These are phyloP conservation scores for Macrophya alboannulata DNA, from an alignment of 2,888 invertebrate species.

Conservation along the genomic window DNA sequence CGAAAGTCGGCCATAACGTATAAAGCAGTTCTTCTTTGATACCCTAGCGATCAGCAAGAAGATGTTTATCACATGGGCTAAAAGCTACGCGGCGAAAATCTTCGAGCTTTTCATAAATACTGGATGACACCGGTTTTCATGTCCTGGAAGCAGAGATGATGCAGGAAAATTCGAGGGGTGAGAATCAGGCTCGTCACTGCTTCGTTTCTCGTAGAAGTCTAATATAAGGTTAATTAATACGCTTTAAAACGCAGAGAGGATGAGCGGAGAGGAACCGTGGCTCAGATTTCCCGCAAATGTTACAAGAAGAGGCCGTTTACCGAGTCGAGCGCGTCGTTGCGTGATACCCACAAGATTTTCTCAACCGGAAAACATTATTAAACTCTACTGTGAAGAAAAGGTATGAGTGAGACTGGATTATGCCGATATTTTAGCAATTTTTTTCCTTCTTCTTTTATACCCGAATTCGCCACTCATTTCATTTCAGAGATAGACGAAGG, in stretches of 20 bases:
- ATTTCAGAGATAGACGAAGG: not conserved
- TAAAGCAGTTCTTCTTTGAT: slow-evolving; percentile 46
- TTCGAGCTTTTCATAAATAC: slow-evolving; percentile 77
- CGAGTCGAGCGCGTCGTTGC: slow-evolving; percentile 37
- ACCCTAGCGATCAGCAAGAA: slow-evolving; percentile 4
- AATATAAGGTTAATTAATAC: slow-evolving; percentile 80
- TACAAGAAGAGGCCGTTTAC: slow-evolving; percentile 48
- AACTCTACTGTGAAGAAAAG: not conserved
- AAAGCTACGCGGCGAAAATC: slow-evolving; percentile 48
- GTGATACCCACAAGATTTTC: slow-evolving; percentile 40
- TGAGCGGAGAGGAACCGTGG: slow-evolving; percentile 7
- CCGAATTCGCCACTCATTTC: not conserved
- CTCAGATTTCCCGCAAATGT: slow-evolving; percentile 59
- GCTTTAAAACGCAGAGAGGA: slow-evolving; percentile 75
- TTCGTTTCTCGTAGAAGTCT: slow-evolving; percentile 76
- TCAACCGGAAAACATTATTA: slow-evolving; percentile 26
- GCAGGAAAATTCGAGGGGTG: slow-evolving; percentile 61
- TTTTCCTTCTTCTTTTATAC: not conserved
- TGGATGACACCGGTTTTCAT: slow-evolving; percentile 71
- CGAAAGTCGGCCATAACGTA: slow-evolving; percentile 16
- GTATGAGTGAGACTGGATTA: slow-evolving; percentile 9
- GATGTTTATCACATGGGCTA: slow-evolving; percentile 35
- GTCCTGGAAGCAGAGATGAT: slow-evolving; percentile 52
- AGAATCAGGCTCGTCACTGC: slow-evolving; percentile 76
- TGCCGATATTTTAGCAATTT: not conserved